Percentiles rank a stretch among this genome's conserved stretches.
These are phyloP conservation scores for Stomatorhinus ivindoensis DNA, from an alignment of 2,113 vertebrate species.

Conservation along the genomic window DNA sequence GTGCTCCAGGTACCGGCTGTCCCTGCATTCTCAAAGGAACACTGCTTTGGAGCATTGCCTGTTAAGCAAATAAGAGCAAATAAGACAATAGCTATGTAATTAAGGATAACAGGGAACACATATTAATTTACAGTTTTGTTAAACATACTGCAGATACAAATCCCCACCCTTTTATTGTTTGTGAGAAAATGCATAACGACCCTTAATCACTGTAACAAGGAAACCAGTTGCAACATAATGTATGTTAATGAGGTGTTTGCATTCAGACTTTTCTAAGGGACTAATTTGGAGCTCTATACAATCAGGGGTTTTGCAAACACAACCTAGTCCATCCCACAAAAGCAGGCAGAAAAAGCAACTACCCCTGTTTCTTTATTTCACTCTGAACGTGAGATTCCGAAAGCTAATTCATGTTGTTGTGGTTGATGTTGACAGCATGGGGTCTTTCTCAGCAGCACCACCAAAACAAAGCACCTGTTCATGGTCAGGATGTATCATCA, in stretches of 20 bases:
- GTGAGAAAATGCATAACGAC: background rate
- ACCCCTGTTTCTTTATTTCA: background rate
- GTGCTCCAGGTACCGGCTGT: background rate
- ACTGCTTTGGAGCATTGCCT: background rate
- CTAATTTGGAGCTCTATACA: background rate
- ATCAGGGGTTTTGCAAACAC: background rate
- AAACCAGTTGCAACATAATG: background rate
- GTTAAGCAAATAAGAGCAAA: background rate
- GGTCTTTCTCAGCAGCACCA: conserved; percentile 26
- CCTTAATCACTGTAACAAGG: background rate
- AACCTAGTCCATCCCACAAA: background rate
- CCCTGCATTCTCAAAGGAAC: background rate
- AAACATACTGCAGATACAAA: background rate
- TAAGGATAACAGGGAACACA: background rate
- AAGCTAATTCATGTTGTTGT: background rate
- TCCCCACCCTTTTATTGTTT: background rate
- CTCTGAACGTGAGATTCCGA: background rate
- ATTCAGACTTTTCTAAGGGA: background rate
- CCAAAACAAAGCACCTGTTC: conserved; percentile 42
- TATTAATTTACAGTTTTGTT: background rate
- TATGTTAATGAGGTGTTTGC: background rate
- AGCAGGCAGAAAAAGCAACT: background rate
- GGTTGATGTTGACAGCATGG: conserved; percentile 14
- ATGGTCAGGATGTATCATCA: conserved; percentile 42
- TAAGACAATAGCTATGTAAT: background rate